Conservation (phyloP, 2,797 vertebrate genomes). For the Acestrorhynchus altus region DNA sequence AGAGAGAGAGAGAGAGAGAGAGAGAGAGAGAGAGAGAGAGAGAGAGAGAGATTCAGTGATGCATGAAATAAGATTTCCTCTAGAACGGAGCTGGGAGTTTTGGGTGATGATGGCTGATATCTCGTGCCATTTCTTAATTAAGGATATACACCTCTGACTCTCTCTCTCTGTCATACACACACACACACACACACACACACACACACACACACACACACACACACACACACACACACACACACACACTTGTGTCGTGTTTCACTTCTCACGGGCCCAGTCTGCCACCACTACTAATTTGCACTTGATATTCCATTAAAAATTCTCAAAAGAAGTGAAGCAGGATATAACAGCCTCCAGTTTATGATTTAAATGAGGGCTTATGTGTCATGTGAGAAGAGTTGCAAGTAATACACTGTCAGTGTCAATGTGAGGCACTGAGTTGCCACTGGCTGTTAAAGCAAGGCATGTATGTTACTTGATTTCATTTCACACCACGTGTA, state of each 20-base stretch:
- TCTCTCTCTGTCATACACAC: no score
- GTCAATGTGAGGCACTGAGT: neutral
- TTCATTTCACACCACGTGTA: neutral
- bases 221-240: slow-evolving; percentile 36
- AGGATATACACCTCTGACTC: slow-evolving; percentile 62
- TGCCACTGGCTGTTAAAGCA: slow-evolving; percentile 8
- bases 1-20: neutral
- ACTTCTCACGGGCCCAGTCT: slow-evolving; percentile 57
- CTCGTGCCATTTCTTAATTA: slow-evolving; percentile 77
- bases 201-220: slow-evolving; percentile 56
- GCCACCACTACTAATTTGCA: slow-evolving; percentile 44
- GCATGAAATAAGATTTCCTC: slow-evolving; percentile 79
- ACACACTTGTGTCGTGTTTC: slow-evolving; percentile 63
- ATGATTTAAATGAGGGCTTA: slow-evolving; percentile 34
- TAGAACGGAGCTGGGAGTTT: slow-evolving; percentile 60
- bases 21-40: slow-evolving; percentile 8
- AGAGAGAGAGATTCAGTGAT: slow-evolving; percentile 61
- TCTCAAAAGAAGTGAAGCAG: neutral
- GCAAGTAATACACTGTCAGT: neutral
- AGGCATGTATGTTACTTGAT: neutral
- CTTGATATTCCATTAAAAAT: slow-evolving; percentile 22
- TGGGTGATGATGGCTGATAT: slow-evolving; percentile 59
- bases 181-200: slow-evolving; percentile 55
- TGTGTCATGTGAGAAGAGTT: neutral
- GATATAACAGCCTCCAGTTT: slow-evolving; percentile 11